Conservation (phyloP, 2,113 vertebrate genomes). For the Chionis minor region DNA sequence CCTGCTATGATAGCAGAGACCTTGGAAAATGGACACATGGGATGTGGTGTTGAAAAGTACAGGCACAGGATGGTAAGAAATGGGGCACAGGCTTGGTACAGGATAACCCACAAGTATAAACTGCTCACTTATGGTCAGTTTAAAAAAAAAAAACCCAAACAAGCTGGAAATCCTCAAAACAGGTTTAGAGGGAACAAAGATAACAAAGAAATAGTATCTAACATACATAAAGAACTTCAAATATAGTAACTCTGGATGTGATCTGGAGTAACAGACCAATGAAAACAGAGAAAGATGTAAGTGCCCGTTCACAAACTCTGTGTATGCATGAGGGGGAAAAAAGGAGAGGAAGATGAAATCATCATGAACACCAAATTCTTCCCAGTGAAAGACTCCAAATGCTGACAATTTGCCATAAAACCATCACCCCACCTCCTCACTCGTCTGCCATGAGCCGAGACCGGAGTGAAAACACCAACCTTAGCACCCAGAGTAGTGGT, state of each 20-base stretch:
- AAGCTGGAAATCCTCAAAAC: not conserved
- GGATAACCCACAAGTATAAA: not conserved
- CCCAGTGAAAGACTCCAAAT: not conserved
- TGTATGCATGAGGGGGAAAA: not conserved
- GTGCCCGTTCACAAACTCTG: not conserved
- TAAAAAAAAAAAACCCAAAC: not conserved
- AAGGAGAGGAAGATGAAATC: not conserved
- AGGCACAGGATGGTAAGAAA: not conserved
- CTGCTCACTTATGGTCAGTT: not conserved
- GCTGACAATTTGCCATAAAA: not conserved
- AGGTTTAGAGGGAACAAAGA: not conserved
- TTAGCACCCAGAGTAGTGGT: not conserved
- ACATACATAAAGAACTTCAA: not conserved
- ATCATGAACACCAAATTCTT: not conserved
- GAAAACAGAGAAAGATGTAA: not conserved
- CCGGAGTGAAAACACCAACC: not conserved
- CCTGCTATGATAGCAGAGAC: not conserved
- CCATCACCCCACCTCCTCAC: too few species aligned
- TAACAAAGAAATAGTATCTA: not conserved
- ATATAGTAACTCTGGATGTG: not conserved
- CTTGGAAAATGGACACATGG: not conserved
- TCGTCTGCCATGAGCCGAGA: accelerated
- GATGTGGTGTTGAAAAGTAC: not conserved
- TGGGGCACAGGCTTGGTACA: not conserved
- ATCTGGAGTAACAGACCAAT: not conserved